phyloP scores from a whole-genome alignment of 2,797 vertebrate species.

The Muscicapa striata region DNA sequence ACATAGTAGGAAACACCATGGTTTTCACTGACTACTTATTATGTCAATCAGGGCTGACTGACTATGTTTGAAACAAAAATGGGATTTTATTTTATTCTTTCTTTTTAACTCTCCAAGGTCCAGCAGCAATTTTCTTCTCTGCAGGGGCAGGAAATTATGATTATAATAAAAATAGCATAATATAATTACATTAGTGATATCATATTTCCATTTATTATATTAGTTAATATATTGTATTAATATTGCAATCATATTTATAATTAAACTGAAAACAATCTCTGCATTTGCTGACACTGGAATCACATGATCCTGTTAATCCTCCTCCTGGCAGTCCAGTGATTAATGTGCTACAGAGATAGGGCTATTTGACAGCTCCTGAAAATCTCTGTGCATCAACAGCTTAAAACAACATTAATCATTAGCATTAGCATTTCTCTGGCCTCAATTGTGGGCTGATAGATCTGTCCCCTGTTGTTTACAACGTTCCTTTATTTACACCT shows the following conservation, averaged over 20 bases:
- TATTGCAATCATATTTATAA: neutral
- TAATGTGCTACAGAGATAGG: neutral
- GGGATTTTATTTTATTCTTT: neutral
- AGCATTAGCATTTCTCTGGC: constrained; percentile 3
- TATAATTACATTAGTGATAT: neutral
- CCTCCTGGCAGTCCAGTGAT: neutral
- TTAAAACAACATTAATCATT: constrained; percentile 33
- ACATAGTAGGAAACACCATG: neutral
- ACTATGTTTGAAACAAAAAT: neutral
- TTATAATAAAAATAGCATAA: neutral
- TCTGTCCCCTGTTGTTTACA: constrained; percentile 38
- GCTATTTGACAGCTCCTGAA: constrained; percentile 27
- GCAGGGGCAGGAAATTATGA: neutral
- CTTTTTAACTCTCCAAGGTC: neutral
- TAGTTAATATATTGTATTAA: neutral
- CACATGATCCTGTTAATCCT: neutral
- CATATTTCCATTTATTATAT: neutral
- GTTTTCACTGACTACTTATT: neutral
- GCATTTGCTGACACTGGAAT: neutral
- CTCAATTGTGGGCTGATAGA: neutral
- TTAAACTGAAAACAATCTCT: neutral
- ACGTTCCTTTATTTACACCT: constrained; percentile 10
- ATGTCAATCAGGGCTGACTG: neutral
- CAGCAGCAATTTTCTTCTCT: neutral
- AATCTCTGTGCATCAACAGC: neutral